These are phyloP conservation scores for Laupala kohalensis DNA, from an alignment of 1,140 invertebrate genomes.

Conservation along the genomic window DNA sequence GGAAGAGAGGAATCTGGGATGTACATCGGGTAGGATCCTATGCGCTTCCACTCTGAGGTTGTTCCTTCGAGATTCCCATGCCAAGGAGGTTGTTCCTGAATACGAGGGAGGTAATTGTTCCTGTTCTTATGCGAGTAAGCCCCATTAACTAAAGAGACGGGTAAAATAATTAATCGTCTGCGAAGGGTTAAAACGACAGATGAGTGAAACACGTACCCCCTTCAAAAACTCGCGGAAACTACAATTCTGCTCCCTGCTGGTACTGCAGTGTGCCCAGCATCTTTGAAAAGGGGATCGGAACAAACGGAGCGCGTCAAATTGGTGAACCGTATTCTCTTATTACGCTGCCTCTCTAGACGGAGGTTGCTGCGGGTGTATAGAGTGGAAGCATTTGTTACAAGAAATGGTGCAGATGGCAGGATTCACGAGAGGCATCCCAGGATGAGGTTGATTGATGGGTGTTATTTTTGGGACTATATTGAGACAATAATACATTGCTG, in stretches of 20 bases:
- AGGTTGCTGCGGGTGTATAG: too few relatives aligned
- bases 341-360: too few relatives aligned
- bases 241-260: neutral
- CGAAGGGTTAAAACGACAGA: neutral
- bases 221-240: too few relatives aligned
- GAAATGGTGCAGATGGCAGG: too few relatives aligned
- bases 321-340: neutral
- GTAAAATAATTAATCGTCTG: neutral
- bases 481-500: too few relatives aligned
- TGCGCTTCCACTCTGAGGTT: neutral
- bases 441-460: too few relatives aligned
- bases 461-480: too few relatives aligned
- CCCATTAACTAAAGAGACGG: neutral
- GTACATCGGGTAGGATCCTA: neutral
- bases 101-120: neutral
- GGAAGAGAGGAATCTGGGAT: neutral
- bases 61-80: neutral
- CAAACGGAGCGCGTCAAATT: neutral
- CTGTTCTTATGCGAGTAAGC: neutral
- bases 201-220: neutral
- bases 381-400: too few relatives aligned
- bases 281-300: neutral
- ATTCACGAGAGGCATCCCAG: too few relatives aligned
- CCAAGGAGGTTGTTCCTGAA: too few relatives aligned
- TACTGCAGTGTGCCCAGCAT: too few relatives aligned